A percentile compares a stretch with the other conserved stretches of the same genome.
Evolutionary conservation across 2,113 vertebrate genomes (phyloP).

Genomic region (Rhegmatorhina hoffmannsi): DNA sequence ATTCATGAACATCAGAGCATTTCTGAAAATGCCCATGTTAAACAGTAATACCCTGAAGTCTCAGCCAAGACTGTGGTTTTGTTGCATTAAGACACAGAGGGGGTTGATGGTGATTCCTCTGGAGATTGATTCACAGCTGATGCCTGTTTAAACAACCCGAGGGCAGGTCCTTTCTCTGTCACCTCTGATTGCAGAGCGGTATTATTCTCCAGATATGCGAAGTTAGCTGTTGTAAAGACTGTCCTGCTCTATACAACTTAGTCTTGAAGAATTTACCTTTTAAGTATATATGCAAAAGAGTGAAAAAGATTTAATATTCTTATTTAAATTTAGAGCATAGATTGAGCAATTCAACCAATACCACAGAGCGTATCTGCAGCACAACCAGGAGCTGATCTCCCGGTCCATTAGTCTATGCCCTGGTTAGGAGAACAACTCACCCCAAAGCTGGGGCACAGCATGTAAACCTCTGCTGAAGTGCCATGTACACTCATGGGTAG

Average conservation of each 20-base stretch:
- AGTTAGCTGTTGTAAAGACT: background rate
- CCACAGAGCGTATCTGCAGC: background rate
- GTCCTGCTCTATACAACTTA: background rate
- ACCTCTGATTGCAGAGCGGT: background rate
- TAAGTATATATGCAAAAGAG: background rate
- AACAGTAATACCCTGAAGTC: background rate
- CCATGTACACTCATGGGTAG: background rate
- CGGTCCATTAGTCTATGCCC: background rate
- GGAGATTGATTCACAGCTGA: background rate
- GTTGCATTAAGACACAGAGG: background rate
- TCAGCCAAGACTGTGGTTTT: background rate
- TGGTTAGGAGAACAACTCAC: background rate
- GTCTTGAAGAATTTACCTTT: background rate
- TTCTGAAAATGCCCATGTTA: background rate
- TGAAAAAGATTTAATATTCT: background rate
- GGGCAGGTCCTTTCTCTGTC: background rate
- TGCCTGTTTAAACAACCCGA: background rate
- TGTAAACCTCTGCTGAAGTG: background rate
- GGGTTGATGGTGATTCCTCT: background rate
- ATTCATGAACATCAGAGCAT: background rate
- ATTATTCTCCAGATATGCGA: background rate
- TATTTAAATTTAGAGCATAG: background rate
- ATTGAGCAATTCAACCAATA: background rate
- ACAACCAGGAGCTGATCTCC: background rate
- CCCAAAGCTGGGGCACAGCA: background rate